These are phyloP conservation scores for Dolichotis patagonum DNA, from an alignment of 2,113 vertebrate species.

Conservation along the genomic window DNA sequence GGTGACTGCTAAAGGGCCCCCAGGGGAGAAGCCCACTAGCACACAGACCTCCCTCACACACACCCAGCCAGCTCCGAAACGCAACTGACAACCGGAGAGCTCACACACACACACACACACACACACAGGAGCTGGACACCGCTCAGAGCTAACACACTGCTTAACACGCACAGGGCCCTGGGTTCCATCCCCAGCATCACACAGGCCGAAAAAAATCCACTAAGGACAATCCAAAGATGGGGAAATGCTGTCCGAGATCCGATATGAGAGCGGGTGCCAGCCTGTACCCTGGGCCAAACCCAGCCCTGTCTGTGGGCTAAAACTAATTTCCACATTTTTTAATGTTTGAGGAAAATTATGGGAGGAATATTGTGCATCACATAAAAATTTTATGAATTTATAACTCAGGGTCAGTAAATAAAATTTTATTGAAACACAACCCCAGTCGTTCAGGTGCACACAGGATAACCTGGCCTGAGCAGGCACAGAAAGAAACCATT, in stretches of 20 bases:
- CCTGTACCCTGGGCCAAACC: too few species aligned
- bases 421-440: neutral
- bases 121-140: neutral
- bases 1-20: too few species aligned
- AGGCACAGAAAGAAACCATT: neutral
- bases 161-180: neutral
- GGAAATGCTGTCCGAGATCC: neutral
- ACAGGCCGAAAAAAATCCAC: neutral
- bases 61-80: neutral
- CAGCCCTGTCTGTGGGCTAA: neutral
- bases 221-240: neutral
- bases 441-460: too few species aligned
- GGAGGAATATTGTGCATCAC: neutral
- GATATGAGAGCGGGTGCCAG: neutral
- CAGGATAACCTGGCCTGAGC: fast-evolving
- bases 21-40: fast-evolving
- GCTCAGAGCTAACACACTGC: neutral
- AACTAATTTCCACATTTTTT: neutral
- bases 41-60: neutral
- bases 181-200: neutral
- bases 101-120: neutral
- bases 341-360: neutral
- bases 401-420: neutral
- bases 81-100: neutral
- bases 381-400: neutral